phyloP scores from a whole-genome alignment of 1,140 invertebrate species.

The Tenebrio molitor region DNA sequence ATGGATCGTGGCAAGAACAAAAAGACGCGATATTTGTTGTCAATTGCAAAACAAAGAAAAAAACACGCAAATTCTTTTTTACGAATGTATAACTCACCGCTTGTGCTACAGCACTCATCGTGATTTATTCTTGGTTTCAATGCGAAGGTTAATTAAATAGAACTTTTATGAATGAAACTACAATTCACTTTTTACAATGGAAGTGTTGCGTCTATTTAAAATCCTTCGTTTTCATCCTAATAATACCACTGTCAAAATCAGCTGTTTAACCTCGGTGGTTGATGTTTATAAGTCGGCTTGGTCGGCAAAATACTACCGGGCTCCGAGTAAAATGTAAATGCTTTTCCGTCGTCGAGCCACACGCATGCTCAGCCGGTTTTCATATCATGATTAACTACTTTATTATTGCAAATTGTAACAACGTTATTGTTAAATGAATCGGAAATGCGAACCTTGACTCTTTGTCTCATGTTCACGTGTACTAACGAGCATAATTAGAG shows the following conservation, averaged over 20 bases:
- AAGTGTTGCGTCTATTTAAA: slow-evolving; percentile 25
- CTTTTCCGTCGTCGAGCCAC: background rate
- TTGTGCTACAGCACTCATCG: slow-evolving; percentile 19
- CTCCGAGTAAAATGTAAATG: slow-evolving; percentile 34
- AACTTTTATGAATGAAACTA: slow-evolving; percentile 30
- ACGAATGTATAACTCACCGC: slow-evolving; percentile 3
- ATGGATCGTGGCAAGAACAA: no score
- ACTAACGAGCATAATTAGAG: background rate
- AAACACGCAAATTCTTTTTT: no score
- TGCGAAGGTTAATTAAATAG: background rate
- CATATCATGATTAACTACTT: background rate
- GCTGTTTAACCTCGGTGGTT: background rate
- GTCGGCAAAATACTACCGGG: slow-evolving; percentile 21
- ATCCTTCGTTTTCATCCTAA: slow-evolving; percentile 11
- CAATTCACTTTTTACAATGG: slow-evolving; percentile 26
- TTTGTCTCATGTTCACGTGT: background rate
- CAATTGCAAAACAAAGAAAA: no score
- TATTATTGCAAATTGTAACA: slow-evolving; percentile 18
- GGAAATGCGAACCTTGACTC: background rate
- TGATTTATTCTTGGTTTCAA: background rate
- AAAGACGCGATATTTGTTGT: no score
- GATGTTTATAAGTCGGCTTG: background rate
- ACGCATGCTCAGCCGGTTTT: slow-evolving; percentile 28
- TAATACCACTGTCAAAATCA: slow-evolving; percentile 34
- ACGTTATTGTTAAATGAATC: slow-evolving; percentile 11